These are phyloP conservation scores for Planiliza haematocheilus DNA, from an alignment of 2,113 vertebrate genomes.

Conservation along the genomic window DNA sequence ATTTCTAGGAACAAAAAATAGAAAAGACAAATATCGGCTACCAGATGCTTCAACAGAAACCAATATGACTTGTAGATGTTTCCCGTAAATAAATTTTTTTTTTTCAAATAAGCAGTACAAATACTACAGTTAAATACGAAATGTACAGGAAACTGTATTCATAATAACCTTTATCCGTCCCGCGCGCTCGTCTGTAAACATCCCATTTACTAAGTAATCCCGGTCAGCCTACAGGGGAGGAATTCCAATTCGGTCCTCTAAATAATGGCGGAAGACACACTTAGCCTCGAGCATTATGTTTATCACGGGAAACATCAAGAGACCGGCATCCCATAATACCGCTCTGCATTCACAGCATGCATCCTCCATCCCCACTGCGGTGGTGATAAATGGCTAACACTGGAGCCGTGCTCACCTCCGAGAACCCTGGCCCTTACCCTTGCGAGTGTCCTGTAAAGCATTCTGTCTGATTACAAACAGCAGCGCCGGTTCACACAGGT, in stretches of 20 bases:
- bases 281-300: constrained; percentile 76
- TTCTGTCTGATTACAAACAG: constrained; percentile 73
- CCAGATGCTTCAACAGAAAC: neutral
- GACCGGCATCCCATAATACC: constrained; percentile 71
- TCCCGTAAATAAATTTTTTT: neutral
- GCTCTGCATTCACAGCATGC: constrained; percentile 76
- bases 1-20: too few species aligned
- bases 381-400: constrained; percentile 78
- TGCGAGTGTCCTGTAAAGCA: constrained; percentile 77
- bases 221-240: constrained; percentile 47
- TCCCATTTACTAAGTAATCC: constrained; percentile 58
- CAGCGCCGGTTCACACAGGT: constrained; percentile 17
- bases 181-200: constrained; percentile 53
- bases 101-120: too few species aligned
- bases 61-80: neutral
- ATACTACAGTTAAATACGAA: neutral
- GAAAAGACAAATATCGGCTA: neutral
- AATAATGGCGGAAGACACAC: constrained; percentile 73
- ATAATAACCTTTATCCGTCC: constrained; percentile 29
- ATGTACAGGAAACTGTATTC: constrained; percentile 21
- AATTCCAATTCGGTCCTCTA: constrained; percentile 71
- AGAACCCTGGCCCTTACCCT: constrained; percentile 75
- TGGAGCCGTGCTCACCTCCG: constrained; percentile 75
- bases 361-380: constrained; percentile 63
- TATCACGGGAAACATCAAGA: constrained; percentile 74